These are phyloP conservation scores for Cetonia aurata DNA, from an alignment of 2,888 invertebrate species.

Conservation along the genomic window DNA sequence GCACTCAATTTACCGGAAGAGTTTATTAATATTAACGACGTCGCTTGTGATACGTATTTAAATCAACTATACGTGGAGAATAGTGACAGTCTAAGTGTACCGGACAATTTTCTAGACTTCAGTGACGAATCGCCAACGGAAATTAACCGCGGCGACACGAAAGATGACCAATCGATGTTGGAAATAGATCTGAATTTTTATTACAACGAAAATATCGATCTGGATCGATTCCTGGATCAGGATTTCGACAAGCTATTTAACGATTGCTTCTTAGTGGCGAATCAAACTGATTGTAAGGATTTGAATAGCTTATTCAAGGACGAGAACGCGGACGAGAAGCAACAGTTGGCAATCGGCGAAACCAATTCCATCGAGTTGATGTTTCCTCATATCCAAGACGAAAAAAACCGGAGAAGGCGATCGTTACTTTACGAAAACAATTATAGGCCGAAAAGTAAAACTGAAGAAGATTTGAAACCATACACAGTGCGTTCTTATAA, in stretches of 20 bases:
- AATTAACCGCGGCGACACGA: not conserved
- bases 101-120: conserved; percentile 19
- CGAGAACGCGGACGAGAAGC: conserved; percentile 54
- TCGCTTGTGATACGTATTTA: conserved; percentile 32
- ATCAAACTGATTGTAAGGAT: conserved; percentile 35
- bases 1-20: conserved; percentile 27
- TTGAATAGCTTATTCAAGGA: conserved; percentile 29
- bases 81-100: conserved; percentile 25
- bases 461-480: conserved; percentile 46
- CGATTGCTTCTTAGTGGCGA: conserved; percentile 3
- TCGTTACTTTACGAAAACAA: conserved; percentile 64
- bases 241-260: conserved; percentile 42
- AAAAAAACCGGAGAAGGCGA: conserved; percentile 62
- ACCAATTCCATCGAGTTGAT: conserved; percentile 53
- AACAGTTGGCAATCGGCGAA: conserved; percentile 48
- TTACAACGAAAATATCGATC: conserved; percentile 41
- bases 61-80: conserved; percentile 36
- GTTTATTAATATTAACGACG: conserved; percentile 30
- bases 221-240: conserved; percentile 42
- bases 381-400: conserved; percentile 64
- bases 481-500: conserved; percentile 43
- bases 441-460: conserved; percentile 50
- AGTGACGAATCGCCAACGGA: conserved; percentile 15
- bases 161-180: conserved; percentile 35
- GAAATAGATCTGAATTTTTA: conserved; percentile 44